Conservation (phyloP, 2,113 vertebrate species). For the Charadrius vociferus region DNA sequence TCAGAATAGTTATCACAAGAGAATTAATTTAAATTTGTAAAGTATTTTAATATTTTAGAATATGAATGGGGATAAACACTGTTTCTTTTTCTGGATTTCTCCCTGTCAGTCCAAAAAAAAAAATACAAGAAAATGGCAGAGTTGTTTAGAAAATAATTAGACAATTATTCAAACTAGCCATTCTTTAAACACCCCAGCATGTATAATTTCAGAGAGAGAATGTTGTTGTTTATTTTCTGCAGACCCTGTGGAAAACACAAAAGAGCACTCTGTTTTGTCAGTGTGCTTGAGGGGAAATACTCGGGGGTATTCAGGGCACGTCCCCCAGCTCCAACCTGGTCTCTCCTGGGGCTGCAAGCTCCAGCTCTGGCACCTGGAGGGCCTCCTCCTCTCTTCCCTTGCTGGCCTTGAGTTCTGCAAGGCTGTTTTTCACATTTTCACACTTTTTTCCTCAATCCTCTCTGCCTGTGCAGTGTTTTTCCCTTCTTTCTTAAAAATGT, state of each 20-base stretch:
- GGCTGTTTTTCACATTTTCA: neutral
- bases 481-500: neutral
- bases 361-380: neutral
- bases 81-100: neutral
- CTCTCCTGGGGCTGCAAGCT: neutral
- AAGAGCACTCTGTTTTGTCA: neutral
- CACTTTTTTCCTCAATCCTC: neutral
- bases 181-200: neutral
- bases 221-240: neutral
- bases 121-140: neutral
- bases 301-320: rapidly evolving
- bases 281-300: neutral
- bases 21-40: neutral
- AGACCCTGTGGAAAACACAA: neutral
- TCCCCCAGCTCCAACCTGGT: neutral
- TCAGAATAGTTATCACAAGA: neutral
- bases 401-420: neutral
- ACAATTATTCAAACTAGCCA: neutral
- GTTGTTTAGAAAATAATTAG: neutral
- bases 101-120: neutral
- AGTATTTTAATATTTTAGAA: neutral
- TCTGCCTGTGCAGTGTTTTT: neutral
- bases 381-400: too few relatives aligned
- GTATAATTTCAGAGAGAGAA: neutral
- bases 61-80: neutral